A percentile compares a stretch with the other conserved stretches of the same genome.
These are phyloP conservation scores for Rhea americana DNA, from an alignment of 2,113 vertebrate species.

Conservation along the genomic window DNA sequence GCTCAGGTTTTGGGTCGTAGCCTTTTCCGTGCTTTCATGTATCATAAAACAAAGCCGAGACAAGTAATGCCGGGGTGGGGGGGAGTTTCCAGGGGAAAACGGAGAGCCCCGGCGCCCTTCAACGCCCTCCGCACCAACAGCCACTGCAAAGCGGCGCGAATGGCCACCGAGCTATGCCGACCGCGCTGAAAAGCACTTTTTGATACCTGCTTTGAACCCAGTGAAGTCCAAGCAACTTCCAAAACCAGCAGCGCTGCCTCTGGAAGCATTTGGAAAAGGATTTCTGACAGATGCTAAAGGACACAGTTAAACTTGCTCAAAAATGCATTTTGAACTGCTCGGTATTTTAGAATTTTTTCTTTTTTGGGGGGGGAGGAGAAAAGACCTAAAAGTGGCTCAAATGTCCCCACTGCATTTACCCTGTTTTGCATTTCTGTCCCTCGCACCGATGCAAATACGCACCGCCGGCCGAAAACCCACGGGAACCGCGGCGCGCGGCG, in stretches of 20 bases:
- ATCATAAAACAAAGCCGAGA: slow-evolving; percentile 27
- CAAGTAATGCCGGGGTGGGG: background rate
- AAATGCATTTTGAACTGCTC: background rate
- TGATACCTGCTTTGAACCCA: background rate
- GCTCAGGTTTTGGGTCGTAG: slow-evolving; percentile 37
- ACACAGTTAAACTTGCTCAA: background rate
- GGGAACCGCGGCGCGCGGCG: background rate
- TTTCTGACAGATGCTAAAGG: background rate
- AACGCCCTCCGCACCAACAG: too few species aligned
- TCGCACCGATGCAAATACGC: background rate
- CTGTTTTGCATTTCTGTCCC: background rate
- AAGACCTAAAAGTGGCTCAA: background rate
- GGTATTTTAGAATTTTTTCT: background rate
- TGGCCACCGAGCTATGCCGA: background rate
- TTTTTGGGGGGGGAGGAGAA: too few species aligned
- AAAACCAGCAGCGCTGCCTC: background rate
- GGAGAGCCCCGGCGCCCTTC: too few species aligned
- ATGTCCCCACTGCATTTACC: background rate
- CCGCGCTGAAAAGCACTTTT: background rate
- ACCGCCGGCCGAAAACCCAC: background rate
- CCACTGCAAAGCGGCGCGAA: too few species aligned
- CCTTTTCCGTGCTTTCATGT: background rate
- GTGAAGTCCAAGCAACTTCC: background rate
- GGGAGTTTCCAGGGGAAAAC: background rate
- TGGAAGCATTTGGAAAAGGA: background rate